Percentiles rank a stretch among this genome's conserved stretches.
phyloP scores from a whole-genome alignment of 2,797 vertebrate genomes.

The Tadarida brasiliensis region DNA sequence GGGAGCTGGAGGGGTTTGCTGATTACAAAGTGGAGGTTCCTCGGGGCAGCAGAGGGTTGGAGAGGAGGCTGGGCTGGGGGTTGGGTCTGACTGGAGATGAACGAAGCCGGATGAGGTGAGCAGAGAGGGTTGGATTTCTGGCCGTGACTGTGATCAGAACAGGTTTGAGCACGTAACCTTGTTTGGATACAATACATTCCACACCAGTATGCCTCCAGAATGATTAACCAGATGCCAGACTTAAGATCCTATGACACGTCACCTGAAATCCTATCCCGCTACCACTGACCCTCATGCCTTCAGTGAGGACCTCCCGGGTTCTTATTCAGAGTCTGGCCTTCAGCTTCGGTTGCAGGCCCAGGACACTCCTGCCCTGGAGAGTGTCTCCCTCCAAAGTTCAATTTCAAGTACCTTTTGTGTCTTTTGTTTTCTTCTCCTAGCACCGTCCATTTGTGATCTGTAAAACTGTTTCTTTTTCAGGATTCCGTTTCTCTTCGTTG shows the following conservation, averaged over 20 bases:
- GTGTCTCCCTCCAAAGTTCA: neutral
- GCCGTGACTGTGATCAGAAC: neutral
- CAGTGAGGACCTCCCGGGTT: neutral
- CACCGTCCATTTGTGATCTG: neutral
- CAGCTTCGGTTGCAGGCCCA: neutral
- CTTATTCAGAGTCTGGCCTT: neutral
- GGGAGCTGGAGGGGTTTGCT: neutral
- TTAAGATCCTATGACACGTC: neutral
- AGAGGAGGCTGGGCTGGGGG: neutral
- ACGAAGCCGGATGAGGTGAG: neutral
- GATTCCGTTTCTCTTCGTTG: neutral
- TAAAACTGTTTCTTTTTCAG: neutral
- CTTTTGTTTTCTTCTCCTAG: neutral
- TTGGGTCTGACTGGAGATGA: neutral
- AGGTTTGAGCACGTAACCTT: neutral
- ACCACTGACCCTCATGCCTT: neutral
- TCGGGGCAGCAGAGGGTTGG: neutral
- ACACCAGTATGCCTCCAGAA: neutral
- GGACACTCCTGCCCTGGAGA: neutral
- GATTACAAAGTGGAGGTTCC: neutral
- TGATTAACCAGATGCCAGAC: constrained; percentile 40
- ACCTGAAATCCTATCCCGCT: neutral
- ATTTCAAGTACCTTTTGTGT: neutral
- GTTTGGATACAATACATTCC: constrained; percentile 12
- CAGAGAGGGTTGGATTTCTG: neutral